Base-by-base conservation (phyloP, 1,140 invertebrate species). In the Anadara kagoshimensis region DNA sequence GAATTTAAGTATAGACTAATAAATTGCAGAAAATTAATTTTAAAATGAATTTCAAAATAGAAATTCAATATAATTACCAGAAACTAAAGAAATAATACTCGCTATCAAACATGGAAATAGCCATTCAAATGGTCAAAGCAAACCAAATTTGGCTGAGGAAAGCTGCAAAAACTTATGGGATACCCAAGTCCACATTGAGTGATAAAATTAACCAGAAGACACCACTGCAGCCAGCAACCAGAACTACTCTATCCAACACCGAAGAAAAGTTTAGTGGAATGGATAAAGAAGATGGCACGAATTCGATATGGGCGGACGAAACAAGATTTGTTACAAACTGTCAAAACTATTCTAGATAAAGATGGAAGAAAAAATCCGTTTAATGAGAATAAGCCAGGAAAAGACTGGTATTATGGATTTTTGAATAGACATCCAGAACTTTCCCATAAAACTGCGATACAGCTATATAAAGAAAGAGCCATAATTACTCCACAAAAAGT, bases 391-490 rank as follows among this genome's bases (percentile, higher is more conserved):
- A 2, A 63, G 12, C 69, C 69, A 44, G 69, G 58, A 1, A 56
- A 64, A 41, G 69, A 24, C 24, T 71, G 69, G 67, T 53, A 61
- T 41, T 29, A 62, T 24, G 57, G 16, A 7, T 69, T 69, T 63
- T 4, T 1, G 3, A 20, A 11, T 11, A 3, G 51, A 5, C 57
- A 71, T 29, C 67, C 43, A 20, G 22, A 58, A 4, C 24, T 58
- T 14, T 16, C 51, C 11, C 24, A 57, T 12, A 56, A 53, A 43
- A 68, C 16, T 22, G 18, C 65, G 16, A 20, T n/a, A 26, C 5
- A 44, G n/a, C 54, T 68, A 0, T 14, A 29, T 16, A 20, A 68
- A 18, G 18, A 68, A 44, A 7, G 65, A 24, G 51, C 65, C 0
- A 41, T 56, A 7, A 57, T 68, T 10, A n/a, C 26, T 22, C 16